Evolutionary conservation across 2,888 invertebrate species (phyloP), one percentile per base, ranked within the genome.

Genomic region (Tanytarsus gracilentus): DNA sequence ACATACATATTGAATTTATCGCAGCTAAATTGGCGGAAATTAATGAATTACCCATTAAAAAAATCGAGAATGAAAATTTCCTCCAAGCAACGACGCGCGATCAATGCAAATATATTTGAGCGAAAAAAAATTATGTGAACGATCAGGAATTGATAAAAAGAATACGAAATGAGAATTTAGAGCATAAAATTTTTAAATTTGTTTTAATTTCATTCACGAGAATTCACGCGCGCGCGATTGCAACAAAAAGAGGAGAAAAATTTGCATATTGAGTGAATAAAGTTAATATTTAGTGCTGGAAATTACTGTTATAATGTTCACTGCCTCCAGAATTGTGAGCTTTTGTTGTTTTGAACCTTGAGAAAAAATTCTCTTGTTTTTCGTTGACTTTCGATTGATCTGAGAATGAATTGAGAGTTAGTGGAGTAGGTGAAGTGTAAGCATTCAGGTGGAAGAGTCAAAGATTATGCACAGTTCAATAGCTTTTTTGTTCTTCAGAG

Each of bases 151-250:
- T n/a, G 16, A 36, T n/a, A 9, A 6, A 14, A 16, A 36, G 16
- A 36, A 7, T 14, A 36, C n/a, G 36, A 44, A 16, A 44, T 8
- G 27, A 16, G 29, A 51, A 29, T 16, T 51, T 29, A 26, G 49
- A n/a, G 49, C 51, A 27, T 51, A 26, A 26, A 51, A 51, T 25
- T 51, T 27, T 51, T 11, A 51, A 27, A 51, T 51, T 49, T 29
- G 29, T 25, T 25, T n/a, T 51, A 27, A 51, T 26, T 51, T 51
- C 29, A 51, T 51, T 14, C 8, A 14, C 14, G 36, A 14, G 36
- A 16, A n/a, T 36, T 36, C 14, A 14, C 16, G n/a, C 16, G n/a
- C 36, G 36, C 16, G 36, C 16, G 36, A n/a, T 14, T 36, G n/a
- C 14, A 36, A 36, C 16, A 9, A 36, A 36, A 36, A 14, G 16